Conservation (phyloP, 2,797 vertebrate species). For the Muraenolepis orangiensis region DNA sequence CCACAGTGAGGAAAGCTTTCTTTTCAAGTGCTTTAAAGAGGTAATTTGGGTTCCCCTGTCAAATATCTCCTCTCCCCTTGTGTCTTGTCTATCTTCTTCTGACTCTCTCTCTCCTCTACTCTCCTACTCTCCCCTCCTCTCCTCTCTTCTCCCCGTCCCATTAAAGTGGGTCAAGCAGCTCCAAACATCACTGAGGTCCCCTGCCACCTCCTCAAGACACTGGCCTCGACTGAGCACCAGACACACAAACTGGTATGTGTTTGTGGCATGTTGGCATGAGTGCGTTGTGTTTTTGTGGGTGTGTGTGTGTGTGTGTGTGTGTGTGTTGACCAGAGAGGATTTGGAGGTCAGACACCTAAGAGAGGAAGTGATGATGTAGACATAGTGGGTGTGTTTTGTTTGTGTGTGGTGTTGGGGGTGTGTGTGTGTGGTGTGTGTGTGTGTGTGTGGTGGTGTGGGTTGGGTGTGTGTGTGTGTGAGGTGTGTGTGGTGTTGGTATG, state of each 20-base stretch:
- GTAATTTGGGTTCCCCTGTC: not conserved
- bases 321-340: not conserved
- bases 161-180: slow-evolving; percentile 21
- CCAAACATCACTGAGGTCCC: slow-evolving; percentile 6
- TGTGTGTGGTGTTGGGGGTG: no score
- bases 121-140: not conserved
- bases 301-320: slow-evolving; percentile 1
- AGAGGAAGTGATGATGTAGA: not conserved
- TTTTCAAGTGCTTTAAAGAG: not conserved
- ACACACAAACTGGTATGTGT: not conserved
- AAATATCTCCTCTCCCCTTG: not conserved
- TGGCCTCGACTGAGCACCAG: slow-evolving; percentile 2
- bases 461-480: no score
- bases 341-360: not conserved
- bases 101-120: not conserved
- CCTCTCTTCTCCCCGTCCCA: not conserved
- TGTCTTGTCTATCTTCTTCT: not conserved
- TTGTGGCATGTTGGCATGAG: not conserved
- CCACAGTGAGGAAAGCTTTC: not conserved
- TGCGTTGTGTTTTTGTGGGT: slow-evolving; percentile 6
- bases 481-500: not conserved
- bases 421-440: no score
- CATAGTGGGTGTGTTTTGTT: not conserved
- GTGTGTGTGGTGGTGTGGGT: no score
- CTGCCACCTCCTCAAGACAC: not conserved